Evolutionary conservation across 2,113 vertebrate genomes (phyloP).

Genomic region (Indicator maculatus): DNA sequence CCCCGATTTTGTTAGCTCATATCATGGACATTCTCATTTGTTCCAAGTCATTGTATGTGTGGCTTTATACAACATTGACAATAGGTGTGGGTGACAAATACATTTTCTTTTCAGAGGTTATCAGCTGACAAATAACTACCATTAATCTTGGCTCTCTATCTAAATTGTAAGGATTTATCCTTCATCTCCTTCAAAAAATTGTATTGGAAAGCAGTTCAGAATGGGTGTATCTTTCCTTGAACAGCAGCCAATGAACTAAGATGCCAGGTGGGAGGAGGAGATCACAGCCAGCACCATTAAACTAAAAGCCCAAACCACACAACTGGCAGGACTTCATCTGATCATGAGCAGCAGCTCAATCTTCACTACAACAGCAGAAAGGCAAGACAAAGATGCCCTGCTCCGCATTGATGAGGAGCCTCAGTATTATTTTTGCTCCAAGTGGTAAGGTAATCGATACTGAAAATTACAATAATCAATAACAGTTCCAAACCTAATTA

Average conservation of each 20-base stretch:
- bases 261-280: not conserved
- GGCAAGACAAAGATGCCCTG: not conserved
- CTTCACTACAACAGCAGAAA: not conserved
- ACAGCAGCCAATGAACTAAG: not conserved
- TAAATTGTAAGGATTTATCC: not conserved
- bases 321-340: not conserved
- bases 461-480: conserved; percentile 57
- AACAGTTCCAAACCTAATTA: not conserved
- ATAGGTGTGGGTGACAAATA: conserved; percentile 14
- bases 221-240: not conserved
- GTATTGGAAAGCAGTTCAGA: not conserved
- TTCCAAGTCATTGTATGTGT: not conserved
- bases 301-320: not conserved
- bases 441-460: conserved; percentile 1
- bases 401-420: not conserved
- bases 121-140: conserved; percentile 36
- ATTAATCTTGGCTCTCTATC: conserved; percentile 11
- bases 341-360: not conserved
- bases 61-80: conserved; percentile 4
- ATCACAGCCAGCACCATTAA: not conserved
- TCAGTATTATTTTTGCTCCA: not conserved
- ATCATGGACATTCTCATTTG: not conserved
- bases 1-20: not conserved
- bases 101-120: conserved; percentile 17
- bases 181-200: not conserved